Evolutionary conservation across 2,113 vertebrate species (phyloP).

Genomic region (Solea senegalensis): DNA sequence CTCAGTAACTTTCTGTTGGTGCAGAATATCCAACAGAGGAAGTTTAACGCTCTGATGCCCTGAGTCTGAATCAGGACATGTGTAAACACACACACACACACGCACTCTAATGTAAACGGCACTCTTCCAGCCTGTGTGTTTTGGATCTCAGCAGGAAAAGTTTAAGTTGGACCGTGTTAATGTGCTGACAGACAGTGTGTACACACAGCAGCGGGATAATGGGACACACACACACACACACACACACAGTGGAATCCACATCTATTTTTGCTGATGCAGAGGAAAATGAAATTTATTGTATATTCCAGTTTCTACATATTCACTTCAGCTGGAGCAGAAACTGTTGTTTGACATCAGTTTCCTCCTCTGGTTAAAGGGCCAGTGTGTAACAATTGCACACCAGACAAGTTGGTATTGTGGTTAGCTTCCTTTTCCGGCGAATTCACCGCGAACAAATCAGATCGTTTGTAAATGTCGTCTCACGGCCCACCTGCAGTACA

Average conservation of each 20-base stretch:
- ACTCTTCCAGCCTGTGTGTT: slow-evolving; percentile 19
- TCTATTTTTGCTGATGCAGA: slow-evolving; percentile 61
- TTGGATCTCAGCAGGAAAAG: slow-evolving; percentile 54
- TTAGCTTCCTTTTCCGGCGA: not conserved
- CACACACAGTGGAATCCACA: slow-evolving; percentile 25
- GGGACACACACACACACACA: slow-evolving; percentile 9
- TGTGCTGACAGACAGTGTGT: slow-evolving; percentile 26
- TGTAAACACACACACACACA: not conserved
- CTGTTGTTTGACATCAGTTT: not conserved
- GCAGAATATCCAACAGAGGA: no score
- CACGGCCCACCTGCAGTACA: no score
- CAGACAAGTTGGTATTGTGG: not conserved
- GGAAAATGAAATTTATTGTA: slow-evolving; percentile 46
- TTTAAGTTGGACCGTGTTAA: slow-evolving; percentile 54
- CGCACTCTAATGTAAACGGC: slow-evolving; percentile 1
- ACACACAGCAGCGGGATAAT: slow-evolving; percentile 33
- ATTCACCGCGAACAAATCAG: no score
- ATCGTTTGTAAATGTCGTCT: no score
- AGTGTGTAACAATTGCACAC: not conserved
- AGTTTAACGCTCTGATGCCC: no score
- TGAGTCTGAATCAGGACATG: not conserved
- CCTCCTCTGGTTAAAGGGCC: not conserved
- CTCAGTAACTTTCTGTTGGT: no score
- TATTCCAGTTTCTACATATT: slow-evolving; percentile 21
- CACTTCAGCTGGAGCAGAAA: not conserved